Conservation (phyloP, 2,797 vertebrate genomes). For the Notolabrus celidotus region DNA sequence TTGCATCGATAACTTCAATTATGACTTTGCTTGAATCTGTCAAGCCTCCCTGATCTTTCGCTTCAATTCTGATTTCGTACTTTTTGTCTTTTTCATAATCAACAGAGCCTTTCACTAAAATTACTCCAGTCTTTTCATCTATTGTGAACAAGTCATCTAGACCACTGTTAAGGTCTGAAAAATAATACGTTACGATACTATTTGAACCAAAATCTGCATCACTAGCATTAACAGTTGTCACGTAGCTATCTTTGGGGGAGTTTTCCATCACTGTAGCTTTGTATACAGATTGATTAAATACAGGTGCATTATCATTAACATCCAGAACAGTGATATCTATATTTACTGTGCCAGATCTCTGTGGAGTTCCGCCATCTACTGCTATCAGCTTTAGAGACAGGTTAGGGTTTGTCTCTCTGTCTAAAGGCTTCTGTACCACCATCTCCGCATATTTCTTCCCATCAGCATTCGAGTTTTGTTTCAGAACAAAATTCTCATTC, state of each 20-base stretch:
- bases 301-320: conserved; percentile 48
- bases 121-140: conserved; percentile 7
- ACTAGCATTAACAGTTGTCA: conserved; percentile 47
- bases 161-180: conserved; percentile 21
- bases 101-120: conserved; percentile 16
- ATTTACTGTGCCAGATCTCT: conserved; percentile 56
- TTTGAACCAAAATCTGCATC: conserved; percentile 59
- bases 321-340: conserved; percentile 57
- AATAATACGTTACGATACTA: conserved; percentile 19
- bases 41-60: conserved; percentile 68
- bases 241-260: background rate
- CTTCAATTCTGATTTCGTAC: conserved; percentile 61
- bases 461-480: conserved; percentile 24
- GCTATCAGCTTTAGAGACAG: conserved; percentile 52
- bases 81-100: conserved; percentile 59
- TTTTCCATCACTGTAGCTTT: conserved; percentile 40
- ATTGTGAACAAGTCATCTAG: conserved; percentile 25
- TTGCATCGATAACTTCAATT: conserved; percentile 66
- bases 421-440: conserved; percentile 59
- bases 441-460: conserved; percentile 65
- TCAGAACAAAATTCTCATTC: conserved; percentile 51
- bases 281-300: conserved; percentile 52
- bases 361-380: conserved; percentile 63
- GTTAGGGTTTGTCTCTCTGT: conserved; percentile 50
- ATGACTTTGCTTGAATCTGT: conserved; percentile 62